A percentile compares a stretch with the other conserved stretches of the same genome.
Evolutionary conservation across 2,888 invertebrate species (phyloP).

Genomic region (Sacculina carcini): DNA sequence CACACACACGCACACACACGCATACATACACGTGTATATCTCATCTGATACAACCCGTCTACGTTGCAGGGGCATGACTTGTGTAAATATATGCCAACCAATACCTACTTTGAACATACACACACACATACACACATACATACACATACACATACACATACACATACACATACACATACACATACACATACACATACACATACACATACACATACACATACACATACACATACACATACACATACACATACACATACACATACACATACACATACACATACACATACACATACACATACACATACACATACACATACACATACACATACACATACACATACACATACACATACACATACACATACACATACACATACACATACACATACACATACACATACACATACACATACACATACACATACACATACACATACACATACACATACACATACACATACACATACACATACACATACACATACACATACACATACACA

Average conservation of each 20-base stretch:
- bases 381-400: constrained; percentile 6
- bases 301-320: background rate
- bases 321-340: constrained; percentile 7
- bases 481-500: background rate
- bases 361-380: constrained; percentile 7
- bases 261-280: constrained; percentile 4
- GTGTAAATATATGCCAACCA: background rate
- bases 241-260: background rate
- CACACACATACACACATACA: background rate
- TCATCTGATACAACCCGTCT: background rate
- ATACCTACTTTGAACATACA: background rate
- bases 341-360: constrained; percentile 7
- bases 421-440: too few species aligned
- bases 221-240: background rate
- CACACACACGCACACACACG: background rate
- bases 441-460: constrained; percentile 4
- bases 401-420: constrained; percentile 7
- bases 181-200: background rate
- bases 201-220: background rate
- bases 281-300: constrained; percentile 6
- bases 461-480: constrained; percentile 5
- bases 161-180: background rate
- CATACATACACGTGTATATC: background rate
- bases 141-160: background rate
- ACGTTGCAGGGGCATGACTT: background rate